A percentile compares a stretch with the other conserved stretches of the same genome.
Evolutionary conservation across 2,888 invertebrate genomes (phyloP).

Genomic region (Crematogaster levior): DNA sequence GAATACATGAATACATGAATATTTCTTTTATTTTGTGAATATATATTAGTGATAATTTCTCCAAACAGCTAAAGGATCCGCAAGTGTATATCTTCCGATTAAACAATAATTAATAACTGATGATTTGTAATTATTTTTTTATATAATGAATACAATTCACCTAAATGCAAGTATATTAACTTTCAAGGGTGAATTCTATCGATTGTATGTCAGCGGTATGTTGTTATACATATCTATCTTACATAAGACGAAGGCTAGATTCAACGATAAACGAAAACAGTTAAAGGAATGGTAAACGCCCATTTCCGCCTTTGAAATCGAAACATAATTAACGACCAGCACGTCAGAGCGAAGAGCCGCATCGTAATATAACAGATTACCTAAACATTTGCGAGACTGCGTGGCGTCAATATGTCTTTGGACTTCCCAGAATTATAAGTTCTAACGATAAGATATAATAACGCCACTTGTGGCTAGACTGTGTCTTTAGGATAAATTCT

Average conservation of each 20-base stretch:
- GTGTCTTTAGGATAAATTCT: neutral
- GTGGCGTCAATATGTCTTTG: neutral
- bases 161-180: neutral
- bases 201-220: neutral
- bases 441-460: neutral
- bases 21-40: too few species aligned
- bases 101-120: neutral
- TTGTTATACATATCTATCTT: constrained; percentile 57
- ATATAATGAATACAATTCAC: neutral
- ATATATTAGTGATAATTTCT: neutral
- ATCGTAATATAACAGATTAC: neutral
- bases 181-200: constrained; percentile 35
- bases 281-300: constrained; percentile 53
- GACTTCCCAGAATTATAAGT: neutral
- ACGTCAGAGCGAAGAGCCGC: neutral
- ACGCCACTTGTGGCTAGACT: neutral
- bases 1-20: too few species aligned
- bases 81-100: neutral
- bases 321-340: neutral
- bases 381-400: constrained; percentile 11
- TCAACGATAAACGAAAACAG: constrained; percentile 54
- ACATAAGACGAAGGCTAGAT: constrained; percentile 64
- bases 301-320: constrained; percentile 68
- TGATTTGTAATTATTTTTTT: neutral
- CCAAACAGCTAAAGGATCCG: neutral